Evolutionary conservation across 1,140 invertebrate species (phyloP), one percentile per base, ranked within the genome.

Genomic region (Macrocentrus cingulum): DNA sequence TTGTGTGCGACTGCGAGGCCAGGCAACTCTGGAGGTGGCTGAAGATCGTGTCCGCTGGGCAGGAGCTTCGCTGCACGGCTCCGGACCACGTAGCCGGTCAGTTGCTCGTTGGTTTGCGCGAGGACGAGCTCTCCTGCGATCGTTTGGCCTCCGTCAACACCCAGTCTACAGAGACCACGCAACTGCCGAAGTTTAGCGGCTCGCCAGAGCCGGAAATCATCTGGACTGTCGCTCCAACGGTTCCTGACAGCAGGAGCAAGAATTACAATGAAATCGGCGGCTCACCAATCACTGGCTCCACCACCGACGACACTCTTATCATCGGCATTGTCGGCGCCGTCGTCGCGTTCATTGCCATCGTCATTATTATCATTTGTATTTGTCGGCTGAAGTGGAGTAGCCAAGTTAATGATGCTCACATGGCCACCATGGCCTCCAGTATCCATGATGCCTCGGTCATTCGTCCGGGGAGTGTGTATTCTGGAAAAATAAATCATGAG

Each of bases 291-390:
- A 81, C 83, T 15, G 46, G 54, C 83, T 80, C 51, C 72, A 82
- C 90, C 0, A 94, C 93, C 60, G 92, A 95, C 65, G 93, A 96
- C 64, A 94, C 92, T 1, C 73, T 96, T 0, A 95, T 96, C 45
- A 94, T 95, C 50, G 91, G 91, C 2, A 94, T 95, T 62, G 92
- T 95, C 0, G 92, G 91, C 1, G 92, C 92, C 11, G 92, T 95
- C 1, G 91, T 95, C 9, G 91, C 89, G 1, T 92, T 96, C 66
- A 93, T 95, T 45, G 89, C 90, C 7, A 88, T 95, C 58, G 81
- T 95, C 11, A 90, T 95, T 23, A 88, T 95, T 18, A 87, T 91
- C 1, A 94, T 95, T 56, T 95, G 92, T 69, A 89, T 95, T 13
- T 89, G 94, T 9, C 82, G 91, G 18, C 66, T 79, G 4, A 63